Evolutionary conservation across 30 jellyfish, hydroid and myxozoan species (phyloP).

Genomic region (Chironex yamaguchii): DNA sequence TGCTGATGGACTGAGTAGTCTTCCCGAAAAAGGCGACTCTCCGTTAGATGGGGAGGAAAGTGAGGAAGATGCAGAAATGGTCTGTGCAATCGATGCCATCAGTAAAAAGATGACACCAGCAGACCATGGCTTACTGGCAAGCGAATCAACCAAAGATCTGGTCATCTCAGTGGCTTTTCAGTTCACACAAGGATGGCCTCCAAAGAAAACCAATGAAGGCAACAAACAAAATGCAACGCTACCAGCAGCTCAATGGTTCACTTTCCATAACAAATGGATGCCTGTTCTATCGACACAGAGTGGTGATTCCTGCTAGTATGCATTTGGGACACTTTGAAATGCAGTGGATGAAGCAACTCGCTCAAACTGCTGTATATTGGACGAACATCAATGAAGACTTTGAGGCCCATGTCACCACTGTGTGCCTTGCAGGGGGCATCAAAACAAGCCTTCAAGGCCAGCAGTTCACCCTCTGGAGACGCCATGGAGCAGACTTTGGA

Average conservation of each 20-base stretch:
- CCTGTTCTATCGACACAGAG: not conserved
- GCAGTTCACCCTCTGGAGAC: conserved; percentile 23
- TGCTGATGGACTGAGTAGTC: conserved; percentile 49
- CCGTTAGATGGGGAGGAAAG: conserved; percentile 37
- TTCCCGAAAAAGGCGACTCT: conserved; percentile 25
- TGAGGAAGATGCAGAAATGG: not conserved
- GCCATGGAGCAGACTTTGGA: conserved; percentile 54
- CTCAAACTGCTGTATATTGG: conserved; percentile 60
- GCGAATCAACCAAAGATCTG: conserved; percentile 25
- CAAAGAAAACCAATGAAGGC: not conserved
- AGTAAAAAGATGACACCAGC: conserved; percentile 29
- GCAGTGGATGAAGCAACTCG: conserved; percentile 34
- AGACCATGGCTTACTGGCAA: conserved; percentile 12
- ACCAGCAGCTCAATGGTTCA: not conserved
- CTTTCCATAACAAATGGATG: not conserved
- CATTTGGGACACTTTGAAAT: not conserved
- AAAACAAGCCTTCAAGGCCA: conserved; percentile 20
- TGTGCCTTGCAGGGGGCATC: conserved; percentile 5
- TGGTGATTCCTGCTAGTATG: not conserved
- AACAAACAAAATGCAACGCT: not conserved
- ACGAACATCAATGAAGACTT: conserved; percentile 27
- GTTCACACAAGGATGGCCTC: conserved; percentile 26
- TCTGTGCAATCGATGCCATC: not conserved
- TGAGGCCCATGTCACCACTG: conserved; percentile 2
- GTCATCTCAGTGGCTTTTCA: conserved; percentile 5